A percentile compares a stretch with the other conserved stretches of the same genome.
These are phyloP conservation scores for Arion vulgaris DNA, from an alignment of 1,140 invertebrate species.

Conservation along the genomic window DNA sequence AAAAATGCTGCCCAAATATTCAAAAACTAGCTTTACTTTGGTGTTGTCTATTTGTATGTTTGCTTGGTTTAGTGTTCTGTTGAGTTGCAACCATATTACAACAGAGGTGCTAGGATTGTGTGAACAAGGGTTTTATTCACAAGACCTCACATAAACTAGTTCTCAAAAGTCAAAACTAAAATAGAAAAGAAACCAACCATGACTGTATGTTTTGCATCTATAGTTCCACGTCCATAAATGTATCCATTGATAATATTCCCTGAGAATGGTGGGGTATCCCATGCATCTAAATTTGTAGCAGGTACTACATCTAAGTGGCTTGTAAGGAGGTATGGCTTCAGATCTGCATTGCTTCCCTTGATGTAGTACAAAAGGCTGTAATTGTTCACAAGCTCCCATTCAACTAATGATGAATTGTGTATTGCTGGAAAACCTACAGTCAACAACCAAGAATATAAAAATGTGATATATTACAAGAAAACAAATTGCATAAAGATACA, in stretches of 20 bases:
- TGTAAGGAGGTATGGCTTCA: conserved; percentile 75
- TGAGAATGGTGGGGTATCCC: conserved; percentile 75
- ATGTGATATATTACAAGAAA: too few species aligned
- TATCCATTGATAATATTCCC: conserved; percentile 74
- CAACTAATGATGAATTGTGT: conserved; percentile 71
- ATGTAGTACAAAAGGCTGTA: conserved; percentile 75
- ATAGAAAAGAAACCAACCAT: conserved; percentile 69
- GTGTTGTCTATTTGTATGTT: too few species aligned
- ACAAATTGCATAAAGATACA: too few species aligned
- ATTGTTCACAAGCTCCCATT: conserved; percentile 72
- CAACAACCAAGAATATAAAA: too few species aligned
- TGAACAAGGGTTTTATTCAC: too few species aligned
- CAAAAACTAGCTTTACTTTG: too few species aligned
- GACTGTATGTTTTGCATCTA: conserved; percentile 76
- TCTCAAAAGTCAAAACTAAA: too few species aligned
- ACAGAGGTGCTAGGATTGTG: too few species aligned
- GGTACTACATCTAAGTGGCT: conserved; percentile 79
- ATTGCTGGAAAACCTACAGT: conserved; percentile 73
- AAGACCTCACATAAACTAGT: too few species aligned
- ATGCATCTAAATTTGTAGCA: conserved; percentile 69
- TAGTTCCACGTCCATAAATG: conserved; percentile 76
- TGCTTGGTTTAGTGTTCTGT: too few species aligned
- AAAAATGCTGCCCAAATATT: too few species aligned
- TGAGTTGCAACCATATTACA: too few species aligned
- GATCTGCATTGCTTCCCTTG: conserved; percentile 63